phyloP scores from a whole-genome alignment of 2,797 vertebrate genomes.

The Anabacerthia variegaticeps region DNA sequence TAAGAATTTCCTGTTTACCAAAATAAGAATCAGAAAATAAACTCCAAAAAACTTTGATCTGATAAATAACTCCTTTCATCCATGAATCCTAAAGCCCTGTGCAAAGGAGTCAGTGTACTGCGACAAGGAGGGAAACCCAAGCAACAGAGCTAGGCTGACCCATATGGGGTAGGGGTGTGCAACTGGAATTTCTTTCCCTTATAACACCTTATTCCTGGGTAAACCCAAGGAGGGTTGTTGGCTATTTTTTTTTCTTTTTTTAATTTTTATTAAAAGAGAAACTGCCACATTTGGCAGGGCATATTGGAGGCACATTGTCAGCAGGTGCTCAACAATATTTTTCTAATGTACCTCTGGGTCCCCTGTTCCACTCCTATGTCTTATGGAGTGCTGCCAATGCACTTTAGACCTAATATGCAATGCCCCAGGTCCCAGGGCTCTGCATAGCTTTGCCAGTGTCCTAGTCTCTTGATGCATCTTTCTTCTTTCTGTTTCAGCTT shows the following conservation, averaged over 20 bases:
- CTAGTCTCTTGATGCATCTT: neutral
- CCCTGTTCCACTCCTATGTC: neutral
- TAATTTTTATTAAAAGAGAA: neutral
- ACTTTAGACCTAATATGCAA: neutral
- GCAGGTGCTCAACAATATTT: constrained; percentile 41
- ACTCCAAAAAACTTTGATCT: rapidly evolving
- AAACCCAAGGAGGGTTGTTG: neutral
- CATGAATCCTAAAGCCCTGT: neutral
- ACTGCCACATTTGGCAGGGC: neutral
- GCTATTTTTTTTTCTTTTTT: neutral
- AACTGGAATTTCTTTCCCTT: neutral
- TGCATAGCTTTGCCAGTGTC: neutral
- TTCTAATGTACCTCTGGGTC: constrained; percentile 22
- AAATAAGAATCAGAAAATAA: neutral
- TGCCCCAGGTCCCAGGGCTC: neutral
- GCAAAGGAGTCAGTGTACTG: neutral
- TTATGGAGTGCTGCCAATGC: constrained; percentile 34
- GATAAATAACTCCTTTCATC: neutral
- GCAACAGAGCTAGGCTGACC: neutral
- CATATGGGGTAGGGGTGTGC: rapidly evolving
- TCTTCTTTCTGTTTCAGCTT: neutral
- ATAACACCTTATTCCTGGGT: neutral
- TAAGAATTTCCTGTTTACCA: neutral
- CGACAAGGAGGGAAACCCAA: neutral
- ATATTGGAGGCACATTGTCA: neutral